Percentiles rank a stretch among this genome's conserved stretches.
Evolutionary conservation across 2,797 vertebrate genomes (phyloP).

Genomic region (Labroides dimidiatus): DNA sequence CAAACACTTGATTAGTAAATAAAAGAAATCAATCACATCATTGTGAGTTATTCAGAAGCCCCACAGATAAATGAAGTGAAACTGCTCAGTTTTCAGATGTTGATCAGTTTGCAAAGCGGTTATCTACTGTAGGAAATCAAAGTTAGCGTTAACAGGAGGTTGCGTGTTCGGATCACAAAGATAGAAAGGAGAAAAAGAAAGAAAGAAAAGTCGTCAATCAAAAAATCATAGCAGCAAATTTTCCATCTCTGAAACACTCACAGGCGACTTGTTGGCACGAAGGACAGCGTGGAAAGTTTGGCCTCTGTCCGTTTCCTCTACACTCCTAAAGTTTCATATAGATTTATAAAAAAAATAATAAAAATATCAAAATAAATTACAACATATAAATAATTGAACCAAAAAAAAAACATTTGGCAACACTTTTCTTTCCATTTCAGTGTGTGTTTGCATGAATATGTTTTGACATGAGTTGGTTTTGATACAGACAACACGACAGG

Average conservation of each 20-base stretch:
- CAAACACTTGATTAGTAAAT: neutral
- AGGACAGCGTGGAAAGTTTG: constrained; percentile 75
- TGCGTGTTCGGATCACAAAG: constrained; percentile 16
- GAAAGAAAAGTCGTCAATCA: constrained; percentile 21
- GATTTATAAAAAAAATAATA: constrained; percentile 73
- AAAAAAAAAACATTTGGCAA: constrained; percentile 82
- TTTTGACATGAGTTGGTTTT: constrained; percentile 50
- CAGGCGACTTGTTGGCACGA: constrained; percentile 80
- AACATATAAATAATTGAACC: constrained; percentile 78
- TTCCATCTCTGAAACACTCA: constrained; percentile 57
- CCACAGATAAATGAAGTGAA: constrained; percentile 9
- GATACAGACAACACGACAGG: constrained; percentile 68
- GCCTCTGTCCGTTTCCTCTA: constrained; percentile 71
- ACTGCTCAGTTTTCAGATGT: constrained; percentile 30
- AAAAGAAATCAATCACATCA: neutral
- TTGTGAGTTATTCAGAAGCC: constrained; percentile 18
- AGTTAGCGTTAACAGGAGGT: constrained; percentile 13
- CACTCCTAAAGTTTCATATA: constrained; percentile 66
- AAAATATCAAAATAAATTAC: constrained; percentile 82
- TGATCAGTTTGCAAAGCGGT: constrained; percentile 12
- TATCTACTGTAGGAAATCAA: constrained; percentile 5
- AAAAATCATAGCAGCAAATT: constrained; percentile 76
- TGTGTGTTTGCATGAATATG: constrained; percentile 40
- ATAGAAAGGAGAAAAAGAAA: constrained; percentile 9
- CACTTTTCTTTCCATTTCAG: constrained; percentile 49